Percentiles rank a stretch among this genome's conserved stretches.
Evolutionary conservation across 2,113 vertebrate species (phyloP).

Genomic region (pig (Sus scrofa)): DNA sequence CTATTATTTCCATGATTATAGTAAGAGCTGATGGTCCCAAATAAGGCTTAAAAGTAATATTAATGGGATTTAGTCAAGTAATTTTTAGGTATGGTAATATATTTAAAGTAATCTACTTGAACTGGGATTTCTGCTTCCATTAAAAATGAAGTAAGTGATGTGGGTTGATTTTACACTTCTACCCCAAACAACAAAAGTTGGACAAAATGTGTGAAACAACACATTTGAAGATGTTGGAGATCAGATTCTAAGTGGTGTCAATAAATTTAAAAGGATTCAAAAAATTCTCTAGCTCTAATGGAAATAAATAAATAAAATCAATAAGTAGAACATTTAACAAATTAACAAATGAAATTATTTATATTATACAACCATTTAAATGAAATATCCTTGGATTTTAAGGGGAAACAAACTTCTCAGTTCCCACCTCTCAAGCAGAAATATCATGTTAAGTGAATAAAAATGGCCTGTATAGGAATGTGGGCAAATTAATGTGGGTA

Average conservation of each 20-base stretch:
- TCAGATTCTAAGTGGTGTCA: neutral
- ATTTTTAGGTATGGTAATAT: conserved; percentile 12
- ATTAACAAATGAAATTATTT: conserved; percentile 33
- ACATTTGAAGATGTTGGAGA: neutral
- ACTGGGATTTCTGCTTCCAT: neutral
- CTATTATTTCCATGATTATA: neutral
- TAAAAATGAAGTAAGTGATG: neutral
- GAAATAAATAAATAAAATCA: conserved; percentile 45
- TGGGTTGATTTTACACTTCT: neutral
- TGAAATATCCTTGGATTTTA: conserved; percentile 10
- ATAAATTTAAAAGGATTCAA: conserved; percentile 37
- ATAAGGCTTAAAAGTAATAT: conserved; percentile 10
- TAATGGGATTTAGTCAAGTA: neutral
- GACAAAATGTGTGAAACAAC: neutral
- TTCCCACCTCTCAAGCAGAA: neutral
- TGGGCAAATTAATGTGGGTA: neutral
- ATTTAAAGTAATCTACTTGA: neutral
- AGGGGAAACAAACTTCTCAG: accelerated
- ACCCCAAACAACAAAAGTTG: neutral
- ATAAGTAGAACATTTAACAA: neutral
- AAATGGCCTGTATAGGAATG: neutral
- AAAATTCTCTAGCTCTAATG: neutral
- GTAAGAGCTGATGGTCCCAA: neutral
- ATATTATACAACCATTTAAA: neutral
- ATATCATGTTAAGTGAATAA: neutral